phyloP scores from a whole-genome alignment of 2,113 vertebrate genomes.

The Greenwoodochromis staneri region DNA sequence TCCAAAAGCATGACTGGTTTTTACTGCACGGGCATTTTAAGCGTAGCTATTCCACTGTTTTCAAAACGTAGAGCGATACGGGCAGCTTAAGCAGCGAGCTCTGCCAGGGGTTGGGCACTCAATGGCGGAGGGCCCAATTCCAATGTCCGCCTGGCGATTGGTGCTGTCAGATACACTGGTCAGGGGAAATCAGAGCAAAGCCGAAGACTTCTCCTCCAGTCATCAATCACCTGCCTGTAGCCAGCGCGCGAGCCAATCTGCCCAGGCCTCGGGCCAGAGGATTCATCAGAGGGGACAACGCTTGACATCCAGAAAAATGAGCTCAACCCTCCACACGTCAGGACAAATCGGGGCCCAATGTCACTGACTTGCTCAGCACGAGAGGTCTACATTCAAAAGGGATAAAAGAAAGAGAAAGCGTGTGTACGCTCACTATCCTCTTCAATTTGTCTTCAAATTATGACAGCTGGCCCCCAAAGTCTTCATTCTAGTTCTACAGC shows the following conservation, averaged over 20 bases:
- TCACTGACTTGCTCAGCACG: constrained; percentile 23
- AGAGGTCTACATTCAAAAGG: constrained; percentile 11
- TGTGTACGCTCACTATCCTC: not conserved
- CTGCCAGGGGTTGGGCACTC: not conserved
- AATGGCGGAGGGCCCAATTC: constrained; percentile 23
- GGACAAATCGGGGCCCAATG: constrained; percentile 44
- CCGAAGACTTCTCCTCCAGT: constrained; percentile 39
- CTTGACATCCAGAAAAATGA: constrained; percentile 71
- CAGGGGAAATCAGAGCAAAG: constrained; percentile 55
- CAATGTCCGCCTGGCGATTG: constrained; percentile 26
- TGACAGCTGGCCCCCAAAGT: not conserved
- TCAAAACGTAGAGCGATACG: not conserved
- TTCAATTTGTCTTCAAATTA: constrained; percentile 15
- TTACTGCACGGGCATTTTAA: not conserved
- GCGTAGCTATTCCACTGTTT: not conserved
- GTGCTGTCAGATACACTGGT: constrained; percentile 45
- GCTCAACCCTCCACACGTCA: constrained; percentile 36
- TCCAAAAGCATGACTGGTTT: not conserved
- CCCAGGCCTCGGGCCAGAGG: constrained; percentile 43
- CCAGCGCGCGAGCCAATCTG: constrained; percentile 18
- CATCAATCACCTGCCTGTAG: constrained; percentile 67
- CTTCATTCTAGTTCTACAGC: not conserved
- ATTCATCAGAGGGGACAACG: constrained; percentile 60
- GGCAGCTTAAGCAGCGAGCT: not conserved
- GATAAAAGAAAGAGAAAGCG: constrained; percentile 9